Conservation (phyloP, 2,797 vertebrate species). For the Acanthurus tractus region DNA sequence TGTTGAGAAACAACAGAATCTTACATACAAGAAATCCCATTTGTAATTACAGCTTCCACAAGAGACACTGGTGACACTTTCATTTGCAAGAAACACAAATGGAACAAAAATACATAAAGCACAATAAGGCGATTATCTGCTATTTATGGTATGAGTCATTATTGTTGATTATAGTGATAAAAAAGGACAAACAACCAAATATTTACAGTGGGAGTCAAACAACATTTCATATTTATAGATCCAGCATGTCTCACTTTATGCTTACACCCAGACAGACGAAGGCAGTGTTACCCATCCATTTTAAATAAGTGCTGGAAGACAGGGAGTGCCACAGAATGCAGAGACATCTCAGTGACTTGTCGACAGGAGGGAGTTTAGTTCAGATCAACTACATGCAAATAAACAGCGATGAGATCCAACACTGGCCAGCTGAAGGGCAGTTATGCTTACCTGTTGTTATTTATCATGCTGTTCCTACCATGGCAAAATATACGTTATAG, state of each 20-base stretch:
- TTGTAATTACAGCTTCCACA: conserved; percentile 51
- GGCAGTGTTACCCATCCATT: conserved; percentile 17
- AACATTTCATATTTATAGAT: conserved; percentile 33
- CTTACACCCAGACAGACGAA: conserved; percentile 5
- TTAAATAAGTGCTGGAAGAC: conserved; percentile 32
- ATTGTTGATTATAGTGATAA: conserved; percentile 20
- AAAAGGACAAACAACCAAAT: conserved; percentile 16
- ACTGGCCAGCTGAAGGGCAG: conserved; percentile 22
- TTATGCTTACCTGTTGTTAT: conserved; percentile 37
- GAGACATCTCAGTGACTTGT: conserved; percentile 21
- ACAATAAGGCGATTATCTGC: not conserved
- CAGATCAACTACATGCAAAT: conserved; percentile 50
- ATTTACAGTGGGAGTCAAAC: conserved; percentile 36
- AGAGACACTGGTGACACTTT: conserved; percentile 30
- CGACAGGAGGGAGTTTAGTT: conserved; percentile 18
- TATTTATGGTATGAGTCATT: conserved; percentile 24
- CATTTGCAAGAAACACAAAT: conserved; percentile 20
- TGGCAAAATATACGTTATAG: conserved; percentile 20
- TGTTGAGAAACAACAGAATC: conserved; percentile 57
- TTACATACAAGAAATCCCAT: conserved; percentile 56
- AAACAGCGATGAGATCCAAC: not conserved
- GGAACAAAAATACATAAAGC: conserved; percentile 3
- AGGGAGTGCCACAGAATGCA: not conserved
- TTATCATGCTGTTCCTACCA: conserved; percentile 1
- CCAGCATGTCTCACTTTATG: conserved; percentile 31